Base-by-base conservation (phyloP, 1,140 invertebrate species). In the Drosophila malerkotliana region DNA sequence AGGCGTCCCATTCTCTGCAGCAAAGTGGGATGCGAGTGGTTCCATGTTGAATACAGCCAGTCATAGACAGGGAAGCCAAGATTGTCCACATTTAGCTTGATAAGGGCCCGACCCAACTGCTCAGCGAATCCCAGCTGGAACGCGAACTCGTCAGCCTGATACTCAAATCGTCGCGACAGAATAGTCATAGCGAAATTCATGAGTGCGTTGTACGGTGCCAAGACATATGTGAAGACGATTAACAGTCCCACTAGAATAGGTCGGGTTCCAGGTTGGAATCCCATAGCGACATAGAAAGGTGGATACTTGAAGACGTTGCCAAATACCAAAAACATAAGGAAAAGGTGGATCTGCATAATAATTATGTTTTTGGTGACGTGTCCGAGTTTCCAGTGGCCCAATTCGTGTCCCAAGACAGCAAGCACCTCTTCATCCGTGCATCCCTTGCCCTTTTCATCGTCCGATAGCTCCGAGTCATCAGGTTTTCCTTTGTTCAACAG, bases 71-170 rank as follows among this genome's bases (percentile, higher is more conserved):
- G 98, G 92, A 98, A 99, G 67, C 96, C 95, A 57, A 99, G 94
- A 93, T 99, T 99, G 92, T 99, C 98, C 85, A 96, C 96, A 79
- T 98, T 96, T 53, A 99, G 93, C 92, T 99, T 99, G 49, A 99
- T 95, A 6, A 99, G 93, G 30, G 98, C 96, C 37, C 94, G 94
- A 80, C 94, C 94, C 4, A 99, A 92, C 75, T 95, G 92, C 37
- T 94, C 92, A 0, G 95, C 93, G 80, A 95, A 95, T 18, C 97
- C 95, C 47, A 99, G 92, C 28, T 93, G 93, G 49, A 95, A 95
- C 6, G 98, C 98, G 94, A 98, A 99, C 24, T 94, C 94, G 93
- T 99, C 99, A n/a, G 99, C 99, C 94, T 98, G 95, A 93, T 99
- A 99, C 93, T 99, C 99, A 92, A 96, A 98, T 74, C 94, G 94